Evolutionary conservation across 2,888 invertebrate genomes (phyloP), one percentile per base, ranked within the genome.

Genomic region (Acanthosepion pharaonis): DNA sequence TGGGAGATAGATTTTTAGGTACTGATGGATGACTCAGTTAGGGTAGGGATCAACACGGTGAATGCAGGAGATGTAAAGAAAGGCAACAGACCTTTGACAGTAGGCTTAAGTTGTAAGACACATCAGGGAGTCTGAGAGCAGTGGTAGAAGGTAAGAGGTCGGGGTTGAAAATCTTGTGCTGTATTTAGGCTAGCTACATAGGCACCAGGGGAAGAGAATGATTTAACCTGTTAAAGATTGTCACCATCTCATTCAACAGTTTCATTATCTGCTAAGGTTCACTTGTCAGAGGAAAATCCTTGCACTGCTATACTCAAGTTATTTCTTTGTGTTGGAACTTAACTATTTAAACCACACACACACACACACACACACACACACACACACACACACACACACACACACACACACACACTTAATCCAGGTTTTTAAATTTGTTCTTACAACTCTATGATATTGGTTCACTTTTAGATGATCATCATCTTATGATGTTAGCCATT

Each of bases 81-180:
- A 78, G 78, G 78, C 78, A 78, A 78, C 78, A 78, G 78, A 78
- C n/a, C 78, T 78, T 78, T n/a, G n/a, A 78, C 78, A n/a, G 78
- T 33, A n/a, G 78, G 78, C 78, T 2, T 15, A 78, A 33, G 78
- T 78, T 78, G 78, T 78, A 33, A 78, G 78, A 78, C 78, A n/a
- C 78, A 78, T 78, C 78, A n/a, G 78, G 78, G 78, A 78, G 78
- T 78, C 78, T 78, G 33, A 5, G 11, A n/a, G 78, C 78, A 78
- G 18, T 33, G 78, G n/a, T 78, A 33, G 78, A 78, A 33, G 78
- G n/a, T n/a, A 18, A n/a, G 11, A 20, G 78, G 78, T 11, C 11
- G n/a, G 78, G 78, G 78, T 78, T 33, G 20, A 59, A 23, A 59
- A 59, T 59, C 59, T 23, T 59, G 15, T 78, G 33, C n/a, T 15